phyloP scores from a whole-genome alignment of 2,888 invertebrate species.

The Nysson spinosus region DNA sequence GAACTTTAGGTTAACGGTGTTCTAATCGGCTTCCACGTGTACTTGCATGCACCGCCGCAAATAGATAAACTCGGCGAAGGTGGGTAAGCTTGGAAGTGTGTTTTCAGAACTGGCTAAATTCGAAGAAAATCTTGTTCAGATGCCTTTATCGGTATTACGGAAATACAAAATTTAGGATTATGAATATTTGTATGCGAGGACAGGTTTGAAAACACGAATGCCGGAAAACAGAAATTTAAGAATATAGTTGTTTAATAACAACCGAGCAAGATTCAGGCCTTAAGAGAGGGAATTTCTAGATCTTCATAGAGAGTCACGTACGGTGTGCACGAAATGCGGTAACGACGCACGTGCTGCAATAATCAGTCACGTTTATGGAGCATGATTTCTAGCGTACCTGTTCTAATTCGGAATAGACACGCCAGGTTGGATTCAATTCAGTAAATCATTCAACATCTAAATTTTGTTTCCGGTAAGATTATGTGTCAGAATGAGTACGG shows the following conservation, averaged over 20 bases:
- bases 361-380: slow-evolving; percentile 52
- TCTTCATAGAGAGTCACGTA: slow-evolving; percentile 41
- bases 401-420: too few relatives aligned
- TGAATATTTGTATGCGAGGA: too few relatives aligned
- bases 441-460: background rate
- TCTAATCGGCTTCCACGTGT: slow-evolving; percentile 65
- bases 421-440: background rate
- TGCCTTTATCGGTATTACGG: background rate
- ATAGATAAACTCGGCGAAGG: slow-evolving; percentile 54
- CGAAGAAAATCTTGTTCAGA: slow-evolving; percentile 22
- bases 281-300: slow-evolving; percentile 18
- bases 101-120: slow-evolving; percentile 48
- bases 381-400: slow-evolving; percentile 23
- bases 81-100: slow-evolving; percentile 38
- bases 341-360: slow-evolving; percentile 47
- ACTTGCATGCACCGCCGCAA: slow-evolving; percentile 46
- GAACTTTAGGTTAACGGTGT: slow-evolving; percentile 37
- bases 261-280: too few relatives aligned
- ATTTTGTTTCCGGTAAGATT: background rate
- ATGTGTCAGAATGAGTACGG: background rate
- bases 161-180: too few relatives aligned
- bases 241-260: too few relatives aligned
- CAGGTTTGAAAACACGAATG: too few relatives aligned
- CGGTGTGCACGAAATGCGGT: slow-evolving; percentile 39
- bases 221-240: too few relatives aligned